Conservation (phyloP, 1,140 invertebrate species). For the Bombus cullumanus region DNA sequence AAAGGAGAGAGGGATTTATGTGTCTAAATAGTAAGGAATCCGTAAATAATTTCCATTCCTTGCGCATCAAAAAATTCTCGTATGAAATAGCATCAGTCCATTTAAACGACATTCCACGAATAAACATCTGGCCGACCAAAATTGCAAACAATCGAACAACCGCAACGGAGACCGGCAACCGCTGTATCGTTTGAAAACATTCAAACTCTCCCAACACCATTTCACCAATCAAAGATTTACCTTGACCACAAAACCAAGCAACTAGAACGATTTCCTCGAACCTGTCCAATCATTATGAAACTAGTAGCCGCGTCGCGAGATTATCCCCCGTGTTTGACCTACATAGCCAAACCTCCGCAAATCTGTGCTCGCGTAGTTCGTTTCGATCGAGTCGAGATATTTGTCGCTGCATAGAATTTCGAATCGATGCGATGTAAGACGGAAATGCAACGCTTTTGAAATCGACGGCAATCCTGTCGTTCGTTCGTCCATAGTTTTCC, state of each 20-base stretch:
- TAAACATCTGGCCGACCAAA: background rate
- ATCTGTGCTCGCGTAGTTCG: background rate
- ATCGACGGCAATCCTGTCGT: slow-evolving; percentile 17
- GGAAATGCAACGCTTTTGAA: slow-evolving; percentile 41
- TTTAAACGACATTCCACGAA: background rate
- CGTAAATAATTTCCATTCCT: background rate
- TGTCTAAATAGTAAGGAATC: background rate
- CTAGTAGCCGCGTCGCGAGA: slow-evolving; percentile 34
- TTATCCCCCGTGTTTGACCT: slow-evolving; percentile 49
- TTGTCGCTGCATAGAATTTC: slow-evolving; percentile 44
- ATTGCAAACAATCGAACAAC: background rate
- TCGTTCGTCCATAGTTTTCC: background rate
- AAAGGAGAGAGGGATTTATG: too few species aligned
- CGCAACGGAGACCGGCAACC: background rate
- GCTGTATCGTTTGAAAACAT: background rate
- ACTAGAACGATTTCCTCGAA: background rate
- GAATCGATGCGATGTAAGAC: background rate
- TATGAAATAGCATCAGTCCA: background rate
- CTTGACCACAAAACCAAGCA: background rate
- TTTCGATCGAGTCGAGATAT: slow-evolving; percentile 23
- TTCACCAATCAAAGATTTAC: slow-evolving; percentile 27
- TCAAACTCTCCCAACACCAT: background rate
- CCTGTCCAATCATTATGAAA: slow-evolving; percentile 44
- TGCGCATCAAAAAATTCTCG: background rate
- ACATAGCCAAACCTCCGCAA: slow-evolving; percentile 13